Evolutionary conservation across 1,140 invertebrate species (phyloP).

Genomic region (Danaus plexippus): DNA sequence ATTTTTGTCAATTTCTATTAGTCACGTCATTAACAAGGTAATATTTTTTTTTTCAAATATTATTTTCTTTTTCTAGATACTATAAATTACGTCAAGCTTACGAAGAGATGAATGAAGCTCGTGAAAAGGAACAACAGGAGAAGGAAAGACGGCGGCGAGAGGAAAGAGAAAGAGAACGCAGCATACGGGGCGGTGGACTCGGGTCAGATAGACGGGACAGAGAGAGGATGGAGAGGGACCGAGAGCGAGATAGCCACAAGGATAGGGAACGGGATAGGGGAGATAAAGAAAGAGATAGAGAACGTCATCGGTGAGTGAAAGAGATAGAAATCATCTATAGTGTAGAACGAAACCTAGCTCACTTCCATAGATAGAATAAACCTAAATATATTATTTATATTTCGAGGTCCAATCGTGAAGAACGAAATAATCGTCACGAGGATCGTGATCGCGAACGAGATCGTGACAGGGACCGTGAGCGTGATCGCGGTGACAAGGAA

Average conservation of each 20-base stretch:
- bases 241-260: conserved; percentile 52
- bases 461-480: conserved; percentile 22
- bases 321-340: no score
- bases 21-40: no score
- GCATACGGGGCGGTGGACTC: conserved; percentile 60
- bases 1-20: no score
- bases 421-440: conserved; percentile 37
- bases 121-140: conserved; percentile 78
- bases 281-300: conserved; percentile 46
- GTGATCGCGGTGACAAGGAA: conserved; percentile 22
- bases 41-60: conserved; percentile 4
- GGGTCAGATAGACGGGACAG: conserved; percentile 54
- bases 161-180: conserved; percentile 72
- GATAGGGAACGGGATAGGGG: conserved; percentile 53
- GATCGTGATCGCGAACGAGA: conserved; percentile 35
- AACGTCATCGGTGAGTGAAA: conserved; percentile 32
- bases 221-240: conserved; percentile 55
- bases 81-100: conserved; percentile 76
- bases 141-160: conserved; percentile 77
- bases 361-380: not conserved
- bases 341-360: no score
- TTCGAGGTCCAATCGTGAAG: conserved; percentile 39
- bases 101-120: conserved; percentile 75
- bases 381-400: not conserved
- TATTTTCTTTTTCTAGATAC: conserved; percentile 54